Evolutionary conservation across 1,140 invertebrate species (phyloP).

Genomic region (Drosophila navojoa): DNA sequence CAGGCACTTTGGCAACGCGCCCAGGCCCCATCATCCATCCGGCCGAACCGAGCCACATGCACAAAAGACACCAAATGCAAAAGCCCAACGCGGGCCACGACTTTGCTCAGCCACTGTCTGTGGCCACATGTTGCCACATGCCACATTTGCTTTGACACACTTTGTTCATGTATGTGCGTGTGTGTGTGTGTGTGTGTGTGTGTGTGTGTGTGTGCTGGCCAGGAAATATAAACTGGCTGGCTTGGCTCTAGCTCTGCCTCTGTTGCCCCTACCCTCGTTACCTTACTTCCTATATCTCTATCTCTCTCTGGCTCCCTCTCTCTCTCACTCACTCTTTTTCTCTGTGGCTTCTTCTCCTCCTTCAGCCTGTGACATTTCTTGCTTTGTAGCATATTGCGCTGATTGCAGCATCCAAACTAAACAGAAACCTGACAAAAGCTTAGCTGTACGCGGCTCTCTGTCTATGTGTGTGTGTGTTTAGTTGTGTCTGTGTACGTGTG

Average conservation of each 20-base stretch:
- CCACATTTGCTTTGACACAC: slow-evolving; percentile 60
- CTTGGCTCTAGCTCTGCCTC: not conserved
- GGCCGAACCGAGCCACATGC: slow-evolving; percentile 11
- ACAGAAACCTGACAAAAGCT: slow-evolving; percentile 24
- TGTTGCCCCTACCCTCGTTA: too few relatives aligned
- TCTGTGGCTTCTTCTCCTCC: not conserved
- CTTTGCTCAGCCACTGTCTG: slow-evolving; percentile 17
- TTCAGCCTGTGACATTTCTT: slow-evolving; percentile 1
- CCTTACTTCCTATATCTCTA: not conserved
- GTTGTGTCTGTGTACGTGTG: not conserved
- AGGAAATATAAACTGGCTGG: slow-evolving; percentile 60
- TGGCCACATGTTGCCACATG: slow-evolving; percentile 71
- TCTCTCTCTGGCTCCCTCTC: too few relatives aligned
- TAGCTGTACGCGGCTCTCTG: not conserved
- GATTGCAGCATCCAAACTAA: slow-evolving; percentile 48
- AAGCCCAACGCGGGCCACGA: slow-evolving; percentile 3
- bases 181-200: too few relatives aligned
- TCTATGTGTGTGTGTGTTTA: not conserved
- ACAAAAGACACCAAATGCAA: slow-evolving; percentile 29
- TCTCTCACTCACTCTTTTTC: too few relatives aligned
- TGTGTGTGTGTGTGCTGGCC: slow-evolving; percentile 13
- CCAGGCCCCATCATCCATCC: slow-evolving; percentile 26
- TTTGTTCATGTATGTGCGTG: slow-evolving; percentile 10
- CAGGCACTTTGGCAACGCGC: slow-evolving; percentile 76
- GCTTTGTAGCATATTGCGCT: slow-evolving; percentile 59